Base-by-base conservation (phyloP, 2,797 vertebrate species). In the Rhinichthys osculus region DNA sequence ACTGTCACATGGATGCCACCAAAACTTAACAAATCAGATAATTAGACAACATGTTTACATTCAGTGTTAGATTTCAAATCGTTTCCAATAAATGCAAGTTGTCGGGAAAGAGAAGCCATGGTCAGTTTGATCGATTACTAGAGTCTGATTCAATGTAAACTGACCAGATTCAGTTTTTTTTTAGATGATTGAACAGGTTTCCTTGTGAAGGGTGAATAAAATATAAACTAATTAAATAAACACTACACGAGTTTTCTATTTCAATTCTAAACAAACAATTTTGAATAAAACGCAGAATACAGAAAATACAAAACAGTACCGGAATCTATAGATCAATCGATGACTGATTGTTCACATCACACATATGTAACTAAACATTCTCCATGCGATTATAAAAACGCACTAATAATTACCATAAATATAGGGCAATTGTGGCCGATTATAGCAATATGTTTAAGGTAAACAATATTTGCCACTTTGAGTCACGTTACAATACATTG, bases 371-470 rank as follows among this genome's bases (percentile, higher is more conserved):
- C n/a, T 27, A 83, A 83, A 83, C 70, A 83, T 7, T 67, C 10
- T 67, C 2, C 0, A 40, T 76, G 33, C 14, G 38, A n/a, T 27
- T 76, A 66, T 42, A 19, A 50, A 16, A 66, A 40, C 23, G 3
- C 19, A 40, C 42, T 7, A 5, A 76, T 76, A 52, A n/a, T n/a
- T 14, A 5, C 11, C 21, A n/a, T 30, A 59, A 7, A 64, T 38
- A 17, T 33, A 50, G 7, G 5, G n/a, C 4, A 23, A 57, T 2
- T 67, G 42, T 47, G 27, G n/a, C 7, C 8, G 71, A 11, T 33
- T 38, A 62, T 21, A 64, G 33, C 35, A 47, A 83, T 35, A 30
- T 92, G 95, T 94, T 95, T 93, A 94, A 95, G 92, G 90, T 90
- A 90, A 92, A 92, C 92, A 90, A 91, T 82, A 88, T 87, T 92